phyloP scores from a whole-genome alignment of 2,113 vertebrate species.

The Thalassarche chlororhynchos region DNA sequence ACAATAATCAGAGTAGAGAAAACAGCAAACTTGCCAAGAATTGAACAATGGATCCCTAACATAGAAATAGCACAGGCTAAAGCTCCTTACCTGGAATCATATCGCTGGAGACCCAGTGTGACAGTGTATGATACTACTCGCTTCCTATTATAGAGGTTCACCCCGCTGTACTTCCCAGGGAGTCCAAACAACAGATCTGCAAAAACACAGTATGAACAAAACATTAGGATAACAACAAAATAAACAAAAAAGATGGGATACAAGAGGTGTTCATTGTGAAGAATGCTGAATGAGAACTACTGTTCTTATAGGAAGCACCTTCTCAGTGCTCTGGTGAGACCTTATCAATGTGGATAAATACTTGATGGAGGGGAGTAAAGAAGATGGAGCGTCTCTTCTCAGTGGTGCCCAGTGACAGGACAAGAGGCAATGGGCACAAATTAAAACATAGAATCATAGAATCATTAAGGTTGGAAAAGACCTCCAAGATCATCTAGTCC shows the following conservation, averaged over 20 bases:
- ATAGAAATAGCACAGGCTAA: not conserved
- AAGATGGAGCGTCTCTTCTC: not conserved
- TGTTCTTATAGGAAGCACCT: not conserved
- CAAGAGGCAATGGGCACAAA: not conserved
- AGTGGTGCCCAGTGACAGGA: not conserved
- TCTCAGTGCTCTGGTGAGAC: not conserved
- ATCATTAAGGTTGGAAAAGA: too few species aligned
- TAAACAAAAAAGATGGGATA: too few species aligned
- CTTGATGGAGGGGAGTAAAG: not conserved
- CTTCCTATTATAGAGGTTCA: constrained; percentile 86
- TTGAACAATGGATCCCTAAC: too few species aligned
- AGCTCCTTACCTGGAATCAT: constrained; percentile 85
- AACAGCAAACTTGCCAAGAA: not conserved
- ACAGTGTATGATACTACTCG: constrained; percentile 90
- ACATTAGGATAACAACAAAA: not conserved
- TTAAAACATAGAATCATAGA: too few species aligned
- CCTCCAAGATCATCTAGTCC: too few species aligned
- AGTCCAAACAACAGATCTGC: constrained; percentile 94
- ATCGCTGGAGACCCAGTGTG: constrained; percentile 87
- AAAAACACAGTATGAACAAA: accelerated
- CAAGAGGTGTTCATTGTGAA: accelerated
- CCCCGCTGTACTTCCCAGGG: constrained; percentile 89
- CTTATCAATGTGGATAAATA: accelerated
- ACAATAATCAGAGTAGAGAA: accelerated
- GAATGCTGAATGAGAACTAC: not conserved